These are phyloP conservation scores for Eudasyphora cyanicolor DNA, from an alignment of 2,888 invertebrate genomes.

Conservation along the genomic window DNA sequence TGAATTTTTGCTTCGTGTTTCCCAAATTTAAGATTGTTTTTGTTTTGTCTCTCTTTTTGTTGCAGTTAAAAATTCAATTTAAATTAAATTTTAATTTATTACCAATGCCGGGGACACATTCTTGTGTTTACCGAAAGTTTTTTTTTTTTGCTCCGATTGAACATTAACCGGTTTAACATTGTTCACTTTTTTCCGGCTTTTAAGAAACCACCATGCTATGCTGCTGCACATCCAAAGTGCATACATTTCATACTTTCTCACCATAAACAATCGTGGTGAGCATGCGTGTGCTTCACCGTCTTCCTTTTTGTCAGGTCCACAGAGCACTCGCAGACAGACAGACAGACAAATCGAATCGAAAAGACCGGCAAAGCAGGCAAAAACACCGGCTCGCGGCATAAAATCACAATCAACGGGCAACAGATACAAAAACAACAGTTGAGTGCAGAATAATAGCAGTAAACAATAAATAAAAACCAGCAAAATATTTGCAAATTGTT, in stretches of 20 bases:
- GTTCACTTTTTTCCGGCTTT: not conserved
- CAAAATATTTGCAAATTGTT: no score
- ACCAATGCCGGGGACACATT: constrained; percentile 49
- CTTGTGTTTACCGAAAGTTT: not conserved
- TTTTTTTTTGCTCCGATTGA: not conserved
- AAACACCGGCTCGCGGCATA: constrained; percentile 11
- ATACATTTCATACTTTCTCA: constrained; percentile 62
- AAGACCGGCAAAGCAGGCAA: not conserved
- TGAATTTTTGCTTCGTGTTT: not conserved
- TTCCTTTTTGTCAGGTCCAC: not conserved
- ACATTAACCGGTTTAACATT: constrained; percentile 23
- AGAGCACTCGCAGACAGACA: not conserved
- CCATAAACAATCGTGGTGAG: constrained; percentile 50
- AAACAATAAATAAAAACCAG: no score
- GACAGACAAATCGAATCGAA: not conserved
- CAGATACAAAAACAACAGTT: not conserved
- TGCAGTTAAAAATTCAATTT: constrained; percentile 48
- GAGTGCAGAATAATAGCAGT: not conserved
- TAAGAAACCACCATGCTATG: not conserved
- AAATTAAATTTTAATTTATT: constrained; percentile 63
- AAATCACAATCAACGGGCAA: constrained; percentile 10
- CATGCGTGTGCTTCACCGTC: not conserved
- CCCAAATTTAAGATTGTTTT: not conserved
- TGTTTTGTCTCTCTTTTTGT: not conserved
- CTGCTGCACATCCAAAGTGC: constrained; percentile 21